phyloP scores from a whole-genome alignment of 2,888 invertebrate species.

The Heliconius erato region DNA sequence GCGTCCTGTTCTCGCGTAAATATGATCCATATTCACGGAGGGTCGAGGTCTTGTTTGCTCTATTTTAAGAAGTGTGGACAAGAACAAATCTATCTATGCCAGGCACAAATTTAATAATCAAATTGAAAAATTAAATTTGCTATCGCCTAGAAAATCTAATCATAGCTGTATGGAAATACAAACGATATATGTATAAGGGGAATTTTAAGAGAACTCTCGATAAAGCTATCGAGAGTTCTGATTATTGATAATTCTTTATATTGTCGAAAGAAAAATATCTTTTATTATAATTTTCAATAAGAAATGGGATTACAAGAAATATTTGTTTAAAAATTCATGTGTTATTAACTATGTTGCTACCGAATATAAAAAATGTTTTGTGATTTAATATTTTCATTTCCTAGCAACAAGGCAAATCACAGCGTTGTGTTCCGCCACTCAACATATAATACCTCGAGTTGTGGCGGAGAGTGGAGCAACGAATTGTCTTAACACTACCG shows the following conservation, averaged over 20 bases:
- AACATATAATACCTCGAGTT: too few species aligned
- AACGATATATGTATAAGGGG: neutral
- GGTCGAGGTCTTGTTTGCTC: constrained; percentile 71
- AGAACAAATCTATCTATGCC: constrained; percentile 61
- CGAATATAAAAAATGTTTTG: too few species aligned
- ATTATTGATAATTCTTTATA: neutral
- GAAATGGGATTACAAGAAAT: neutral
- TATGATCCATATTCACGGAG: constrained; percentile 74
- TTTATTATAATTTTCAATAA: neutral
- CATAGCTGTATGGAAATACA: neutral
- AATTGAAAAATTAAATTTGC: constrained; percentile 30
- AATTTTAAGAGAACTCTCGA: too few species aligned
- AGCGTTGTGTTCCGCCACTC: too few species aligned
- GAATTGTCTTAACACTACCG: too few species aligned
- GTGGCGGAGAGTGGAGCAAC: too few species aligned
- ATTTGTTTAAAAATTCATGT: neutral
- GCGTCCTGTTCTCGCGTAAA: constrained; percentile 71
- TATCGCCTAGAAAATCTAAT: constrained; percentile 1
- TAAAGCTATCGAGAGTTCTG: too few species aligned
- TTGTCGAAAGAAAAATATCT: neutral
- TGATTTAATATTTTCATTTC: too few species aligned
- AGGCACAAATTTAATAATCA: constrained; percentile 59
- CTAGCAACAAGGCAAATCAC: too few species aligned
- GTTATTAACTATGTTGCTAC: too few species aligned
- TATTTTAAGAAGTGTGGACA: constrained; percentile 69